These are phyloP conservation scores for Leptinotarsa tumamoca DNA, from an alignment of 2,888 invertebrate species.

Conservation along the genomic window DNA sequence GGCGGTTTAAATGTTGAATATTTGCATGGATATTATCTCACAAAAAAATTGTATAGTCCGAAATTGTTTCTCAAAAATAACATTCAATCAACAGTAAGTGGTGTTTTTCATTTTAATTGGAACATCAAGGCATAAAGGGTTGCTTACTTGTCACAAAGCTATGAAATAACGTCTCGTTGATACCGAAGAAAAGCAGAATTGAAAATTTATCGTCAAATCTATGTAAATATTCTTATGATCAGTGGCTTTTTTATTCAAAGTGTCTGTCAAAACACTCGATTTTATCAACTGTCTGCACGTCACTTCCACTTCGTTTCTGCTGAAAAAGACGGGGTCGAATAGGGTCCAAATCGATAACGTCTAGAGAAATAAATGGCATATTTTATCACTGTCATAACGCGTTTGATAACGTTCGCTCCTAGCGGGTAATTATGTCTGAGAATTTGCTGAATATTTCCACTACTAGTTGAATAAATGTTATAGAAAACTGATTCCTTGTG, in stretches of 20 bases:
- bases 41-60: too few species aligned
- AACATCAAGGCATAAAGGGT: too few species aligned
- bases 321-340: slow-evolving; percentile 26
- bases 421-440: not conserved
- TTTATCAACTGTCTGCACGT: slow-evolving; percentile 23
- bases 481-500: too few species aligned
- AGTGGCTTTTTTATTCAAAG: slow-evolving; percentile 24
- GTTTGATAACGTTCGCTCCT: not conserved
- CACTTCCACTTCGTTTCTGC: slow-evolving; percentile 14
- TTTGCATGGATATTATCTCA: too few species aligned
- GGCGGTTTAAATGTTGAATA: too few species aligned
- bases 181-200: not conserved
- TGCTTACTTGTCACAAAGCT: too few species aligned
- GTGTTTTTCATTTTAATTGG: too few species aligned
- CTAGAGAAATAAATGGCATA: not conserved
- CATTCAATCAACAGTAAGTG: too few species aligned
- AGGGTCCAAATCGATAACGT: slow-evolving; percentile 30
- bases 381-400: not conserved
- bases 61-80: too few species aligned
- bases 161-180: not conserved
- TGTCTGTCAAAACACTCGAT: slow-evolving; percentile 13
- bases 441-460: not conserved
- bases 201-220: slow-evolving; percentile 11
- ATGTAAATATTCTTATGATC: slow-evolving; percentile 23
- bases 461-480: not conserved